Evolutionary conservation across 2,888 invertebrate species (phyloP).

Genomic region (Drosophila maculinotata): DNA sequence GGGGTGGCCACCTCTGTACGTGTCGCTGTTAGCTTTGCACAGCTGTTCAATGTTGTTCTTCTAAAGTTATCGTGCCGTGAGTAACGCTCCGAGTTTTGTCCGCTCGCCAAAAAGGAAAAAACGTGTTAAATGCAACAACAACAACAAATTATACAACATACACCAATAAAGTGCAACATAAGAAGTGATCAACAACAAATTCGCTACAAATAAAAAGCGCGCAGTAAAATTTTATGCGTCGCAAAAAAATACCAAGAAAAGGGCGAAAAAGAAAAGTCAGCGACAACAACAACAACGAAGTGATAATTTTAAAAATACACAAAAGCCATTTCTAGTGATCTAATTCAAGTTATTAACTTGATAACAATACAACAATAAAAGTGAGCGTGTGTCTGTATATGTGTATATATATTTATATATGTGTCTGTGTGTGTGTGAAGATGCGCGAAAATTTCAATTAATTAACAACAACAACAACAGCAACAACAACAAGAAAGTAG

Average conservation of each 20-base stretch:
- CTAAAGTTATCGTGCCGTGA: conserved; percentile 49
- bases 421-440: conserved; percentile 37
- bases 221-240: conserved; percentile 30
- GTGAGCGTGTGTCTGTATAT: conserved; percentile 24
- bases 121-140: conserved; percentile 56
- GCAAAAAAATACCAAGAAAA: conserved; percentile 50
- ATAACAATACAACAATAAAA: conserved; percentile 65
- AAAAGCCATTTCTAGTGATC: conserved; percentile 35
- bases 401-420: too few species aligned
- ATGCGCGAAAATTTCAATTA: conserved; percentile 75
- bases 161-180: conserved; percentile 7
- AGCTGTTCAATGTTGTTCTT: conserved; percentile 70
- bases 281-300: conserved; percentile 11
- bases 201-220: conserved; percentile 7
- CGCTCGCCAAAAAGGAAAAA: conserved; percentile 45
- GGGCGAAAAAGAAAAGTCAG: conserved; percentile 28
- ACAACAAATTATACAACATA: conserved; percentile 21
- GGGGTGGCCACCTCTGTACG: too few species aligned
- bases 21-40: conserved; percentile 20
- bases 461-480: conserved; percentile 59
- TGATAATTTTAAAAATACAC: conserved; percentile 39
- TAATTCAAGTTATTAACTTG: conserved; percentile 62
- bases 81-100: conserved; percentile 23
- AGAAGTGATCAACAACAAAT: background rate
- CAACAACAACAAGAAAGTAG: conserved; percentile 48